These are phyloP conservation scores for Numenius arquata DNA, from an alignment of 2,113 vertebrate species.

Conservation along the genomic window DNA sequence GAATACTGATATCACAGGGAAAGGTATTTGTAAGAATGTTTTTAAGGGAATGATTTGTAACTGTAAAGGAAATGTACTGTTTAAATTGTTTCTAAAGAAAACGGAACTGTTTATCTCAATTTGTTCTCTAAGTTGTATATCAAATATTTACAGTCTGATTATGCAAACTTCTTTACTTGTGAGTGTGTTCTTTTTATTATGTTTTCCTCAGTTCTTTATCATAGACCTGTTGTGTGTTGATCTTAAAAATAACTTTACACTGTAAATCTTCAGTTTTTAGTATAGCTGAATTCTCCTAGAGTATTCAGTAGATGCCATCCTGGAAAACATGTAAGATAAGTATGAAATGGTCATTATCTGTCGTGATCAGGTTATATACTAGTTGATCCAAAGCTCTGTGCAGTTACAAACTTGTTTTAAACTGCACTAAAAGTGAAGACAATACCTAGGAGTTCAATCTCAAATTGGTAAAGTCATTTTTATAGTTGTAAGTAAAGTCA, in stretches of 20 bases:
- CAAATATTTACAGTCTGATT: neutral
- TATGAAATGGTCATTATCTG: neutral
- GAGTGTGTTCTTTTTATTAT: neutral
- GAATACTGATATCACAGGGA: slow-evolving; percentile 97
- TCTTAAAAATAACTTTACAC: neutral
- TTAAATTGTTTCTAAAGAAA: neutral
- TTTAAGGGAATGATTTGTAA: neutral
- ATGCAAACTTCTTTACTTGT: neutral
- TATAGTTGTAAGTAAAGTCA: neutral
- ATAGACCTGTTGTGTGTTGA: neutral
- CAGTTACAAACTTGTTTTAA: neutral
- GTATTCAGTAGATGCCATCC: neutral
- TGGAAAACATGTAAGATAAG: neutral
- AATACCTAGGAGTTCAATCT: neutral
- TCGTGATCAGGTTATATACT: neutral
- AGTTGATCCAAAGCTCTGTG: neutral
- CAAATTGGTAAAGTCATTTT: neutral
- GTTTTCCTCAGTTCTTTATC: neutral
- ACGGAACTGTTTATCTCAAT: neutral
- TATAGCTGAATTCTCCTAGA: neutral
- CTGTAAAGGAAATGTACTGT: neutral
- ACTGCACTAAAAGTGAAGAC: neutral
- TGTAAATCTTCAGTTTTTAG: neutral
- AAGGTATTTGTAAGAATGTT: slow-evolving; percentile 78
- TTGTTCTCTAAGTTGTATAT: neutral